A percentile compares a stretch with the other conserved stretches of the same genome.
Conservation (phyloP, 2,113 vertebrate genomes). For the Pluvialis apricaria region DNA sequence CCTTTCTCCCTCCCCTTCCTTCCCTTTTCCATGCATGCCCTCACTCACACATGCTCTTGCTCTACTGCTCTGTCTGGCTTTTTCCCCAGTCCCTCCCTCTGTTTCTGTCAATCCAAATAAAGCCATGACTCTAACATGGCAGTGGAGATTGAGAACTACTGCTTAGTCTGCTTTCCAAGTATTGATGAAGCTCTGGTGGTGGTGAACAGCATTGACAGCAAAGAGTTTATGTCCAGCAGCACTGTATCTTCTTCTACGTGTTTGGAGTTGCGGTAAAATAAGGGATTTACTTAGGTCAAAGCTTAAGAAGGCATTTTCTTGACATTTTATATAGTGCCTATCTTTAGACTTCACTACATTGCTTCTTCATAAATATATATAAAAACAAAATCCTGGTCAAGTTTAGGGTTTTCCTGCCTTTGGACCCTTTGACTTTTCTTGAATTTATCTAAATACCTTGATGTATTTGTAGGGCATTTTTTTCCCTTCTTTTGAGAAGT, state of each 20-base stretch:
- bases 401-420: background rate
- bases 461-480: conserved; percentile 18
- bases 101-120: background rate
- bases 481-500: background rate
- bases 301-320: conserved; percentile 29
- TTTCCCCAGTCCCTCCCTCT: too few species aligned
- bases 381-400: conserved; percentile 50
- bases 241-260: background rate
- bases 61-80: background rate
- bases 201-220: background rate
- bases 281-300: conserved; percentile 46
- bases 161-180: background rate
- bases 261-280: conserved; percentile 53
- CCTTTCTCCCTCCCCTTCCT: background rate
- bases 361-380: conserved; percentile 46
- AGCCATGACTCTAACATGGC: background rate
- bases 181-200: background rate
- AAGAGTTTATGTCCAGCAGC: background rate
- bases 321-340: conserved; percentile 12
- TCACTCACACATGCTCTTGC: background rate
- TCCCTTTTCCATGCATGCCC: background rate
- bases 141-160: background rate
- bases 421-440: background rate
- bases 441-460: conserved; percentile 26
- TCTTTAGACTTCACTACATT: conserved; percentile 4